These are phyloP conservation scores for Camponotus fellah DNA, from an alignment of 2,888 invertebrate genomes.

Conservation along the genomic window DNA sequence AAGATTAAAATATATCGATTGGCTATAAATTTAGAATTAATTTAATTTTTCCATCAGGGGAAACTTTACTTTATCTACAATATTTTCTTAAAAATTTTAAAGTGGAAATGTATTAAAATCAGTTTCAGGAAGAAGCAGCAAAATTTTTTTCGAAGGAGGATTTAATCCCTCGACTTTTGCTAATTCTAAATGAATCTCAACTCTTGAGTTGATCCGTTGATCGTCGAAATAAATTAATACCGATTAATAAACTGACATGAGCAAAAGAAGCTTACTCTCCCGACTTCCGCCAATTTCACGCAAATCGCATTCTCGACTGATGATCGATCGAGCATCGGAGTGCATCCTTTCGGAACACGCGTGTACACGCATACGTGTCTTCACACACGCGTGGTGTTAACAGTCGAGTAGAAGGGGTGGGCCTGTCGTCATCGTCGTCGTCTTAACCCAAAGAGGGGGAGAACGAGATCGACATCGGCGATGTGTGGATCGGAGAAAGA, in stretches of 20 bases:
- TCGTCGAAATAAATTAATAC: slow-evolving; percentile 21
- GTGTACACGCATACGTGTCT: slow-evolving; percentile 31
- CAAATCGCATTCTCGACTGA: slow-evolving; percentile 47
- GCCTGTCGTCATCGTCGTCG: slow-evolving; percentile 56
- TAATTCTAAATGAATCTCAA: not conserved
- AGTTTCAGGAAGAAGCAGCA: not conserved
- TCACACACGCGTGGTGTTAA: slow-evolving; percentile 60
- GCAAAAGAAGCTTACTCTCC: slow-evolving; percentile 44
- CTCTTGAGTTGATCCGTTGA: not conserved
- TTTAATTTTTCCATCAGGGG: not conserved
- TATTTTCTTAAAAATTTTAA: not conserved
- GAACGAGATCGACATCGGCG: slow-evolving; percentile 56
- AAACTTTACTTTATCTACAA: not conserved
- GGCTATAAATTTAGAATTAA: not conserved
- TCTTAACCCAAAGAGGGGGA: slow-evolving; percentile 62
- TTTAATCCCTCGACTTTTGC: not conserved
- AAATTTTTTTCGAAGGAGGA: not conserved
- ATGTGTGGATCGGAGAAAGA: slow-evolving; percentile 56
- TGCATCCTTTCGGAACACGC: slow-evolving; percentile 41
- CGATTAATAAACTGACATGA: slow-evolving; percentile 40
- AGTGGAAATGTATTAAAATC: not conserved
- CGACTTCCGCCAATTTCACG: slow-evolving; percentile 50
- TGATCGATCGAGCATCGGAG: slow-evolving; percentile 43
- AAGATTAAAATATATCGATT: not conserved
- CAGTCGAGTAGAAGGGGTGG: slow-evolving; percentile 63